These are phyloP conservation scores for Drosophila albomicans DNA, from an alignment of 1,140 invertebrate genomes.

Conservation along the genomic window DNA sequence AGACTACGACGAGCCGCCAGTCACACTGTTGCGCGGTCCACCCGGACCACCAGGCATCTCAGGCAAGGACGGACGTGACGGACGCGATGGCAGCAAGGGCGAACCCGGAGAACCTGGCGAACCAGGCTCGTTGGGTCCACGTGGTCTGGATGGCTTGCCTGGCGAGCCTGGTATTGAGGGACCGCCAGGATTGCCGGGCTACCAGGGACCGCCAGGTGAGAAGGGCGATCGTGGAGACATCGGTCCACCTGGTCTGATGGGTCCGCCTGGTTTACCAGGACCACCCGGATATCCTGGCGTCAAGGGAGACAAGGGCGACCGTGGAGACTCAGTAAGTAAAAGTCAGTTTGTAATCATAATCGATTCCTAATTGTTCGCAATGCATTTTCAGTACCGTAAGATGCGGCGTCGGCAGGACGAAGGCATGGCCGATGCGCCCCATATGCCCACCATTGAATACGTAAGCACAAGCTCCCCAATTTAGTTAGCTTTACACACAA, in stretches of 20 bases:
- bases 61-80: constrained; percentile 88
- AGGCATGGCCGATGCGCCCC: constrained; percentile 84
- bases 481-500: constrained; percentile 5
- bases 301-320: constrained; percentile 96
- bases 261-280: constrained; percentile 90
- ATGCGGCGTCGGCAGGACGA: constrained; percentile 92
- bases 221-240: constrained; percentile 96
- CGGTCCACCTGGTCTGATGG: constrained; percentile 93
- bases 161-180: constrained; percentile 84
- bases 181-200: constrained; percentile 90
- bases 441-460: constrained; percentile 84
- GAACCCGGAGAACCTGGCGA: constrained; percentile 94
- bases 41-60: constrained; percentile 87
- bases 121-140: constrained; percentile 92
- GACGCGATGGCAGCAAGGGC: constrained; percentile 85
- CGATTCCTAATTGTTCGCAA: too few species aligned
- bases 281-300: constrained; percentile 94
- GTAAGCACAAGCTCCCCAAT: constrained; percentile 56
- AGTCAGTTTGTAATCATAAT: not conserved
- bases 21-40: constrained; percentile 85
- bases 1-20: constrained; percentile 83
- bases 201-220: constrained; percentile 93
- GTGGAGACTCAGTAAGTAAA: constrained; percentile 94
- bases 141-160: constrained; percentile 81
- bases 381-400: constrained; percentile 92